Conservation (phyloP, 2,888 invertebrate genomes). For the Dolomedes plantarius region DNA sequence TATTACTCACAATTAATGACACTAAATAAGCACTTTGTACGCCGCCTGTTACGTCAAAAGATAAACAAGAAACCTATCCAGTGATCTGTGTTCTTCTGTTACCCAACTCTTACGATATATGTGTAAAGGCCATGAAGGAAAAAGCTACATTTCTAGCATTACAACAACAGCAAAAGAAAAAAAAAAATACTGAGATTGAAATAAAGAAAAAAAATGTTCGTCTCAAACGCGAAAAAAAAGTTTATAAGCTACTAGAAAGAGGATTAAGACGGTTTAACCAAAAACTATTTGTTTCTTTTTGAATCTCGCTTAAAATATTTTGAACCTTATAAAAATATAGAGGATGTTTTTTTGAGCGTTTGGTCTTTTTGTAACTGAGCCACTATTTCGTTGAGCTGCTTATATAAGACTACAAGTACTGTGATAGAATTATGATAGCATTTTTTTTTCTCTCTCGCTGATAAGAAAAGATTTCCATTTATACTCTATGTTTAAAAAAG, state of each 20-base stretch:
- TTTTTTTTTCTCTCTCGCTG: too few relatives aligned
- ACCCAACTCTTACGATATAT: not conserved
- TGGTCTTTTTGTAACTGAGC: not conserved
- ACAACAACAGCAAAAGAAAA: too few relatives aligned
- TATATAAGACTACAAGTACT: not conserved
- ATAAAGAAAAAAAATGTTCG: not conserved
- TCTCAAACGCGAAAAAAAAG: not conserved
- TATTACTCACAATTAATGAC: not conserved
- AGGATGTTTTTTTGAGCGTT: not conserved
- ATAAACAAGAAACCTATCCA: not conserved
- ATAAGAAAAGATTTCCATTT: too few relatives aligned
- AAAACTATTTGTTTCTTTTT: conserved; percentile 2
- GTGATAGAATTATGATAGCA: too few relatives aligned
- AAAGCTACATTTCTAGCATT: not conserved
- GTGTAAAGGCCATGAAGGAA: not conserved
- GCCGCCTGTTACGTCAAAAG: not conserved
- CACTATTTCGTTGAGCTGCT: not conserved
- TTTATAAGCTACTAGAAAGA: conserved; percentile 16
- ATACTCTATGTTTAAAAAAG: too few relatives aligned
- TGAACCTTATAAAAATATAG: conserved; percentile 4
- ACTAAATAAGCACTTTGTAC: not conserved
- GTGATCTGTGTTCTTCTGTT: not conserved
- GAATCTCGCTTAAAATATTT: not conserved
- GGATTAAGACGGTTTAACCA: not conserved
- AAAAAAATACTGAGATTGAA: too few relatives aligned